phyloP scores from a whole-genome alignment of 2,113 vertebrate species.

The Archilochus colubris region DNA sequence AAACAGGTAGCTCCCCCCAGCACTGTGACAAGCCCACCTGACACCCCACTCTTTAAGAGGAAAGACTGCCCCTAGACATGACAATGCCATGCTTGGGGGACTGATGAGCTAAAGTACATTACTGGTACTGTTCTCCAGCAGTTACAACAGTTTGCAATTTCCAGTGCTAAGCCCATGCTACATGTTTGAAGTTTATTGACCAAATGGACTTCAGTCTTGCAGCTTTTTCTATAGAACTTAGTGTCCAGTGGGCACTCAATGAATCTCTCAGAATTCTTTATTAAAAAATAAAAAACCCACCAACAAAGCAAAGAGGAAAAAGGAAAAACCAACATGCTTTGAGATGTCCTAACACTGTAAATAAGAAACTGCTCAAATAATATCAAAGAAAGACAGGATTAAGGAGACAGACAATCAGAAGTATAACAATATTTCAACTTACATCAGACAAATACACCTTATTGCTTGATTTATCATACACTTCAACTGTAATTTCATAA shows the following conservation, averaged over 20 bases:
- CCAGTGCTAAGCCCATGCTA: background rate
- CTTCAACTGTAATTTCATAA: conserved; percentile 88
- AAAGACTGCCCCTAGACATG: background rate
- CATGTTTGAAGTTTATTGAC: background rate
- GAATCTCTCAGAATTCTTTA: background rate
- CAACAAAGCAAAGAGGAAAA: background rate
- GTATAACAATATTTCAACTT: conserved; percentile 73
- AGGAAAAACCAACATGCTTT: background rate
- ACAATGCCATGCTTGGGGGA: background rate
- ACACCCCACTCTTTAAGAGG: background rate
- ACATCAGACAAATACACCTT: conserved; percentile 92
- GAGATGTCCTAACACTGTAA: background rate
- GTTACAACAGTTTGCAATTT: background rate
- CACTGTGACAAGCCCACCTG: background rate
- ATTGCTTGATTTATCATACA: conserved; percentile 92
- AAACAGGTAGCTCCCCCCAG: background rate
- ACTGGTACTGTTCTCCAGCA: no score
- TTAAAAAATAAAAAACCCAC: background rate
- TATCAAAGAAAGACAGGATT: background rate
- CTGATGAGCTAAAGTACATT: fast-evolving
- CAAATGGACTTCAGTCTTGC: background rate
- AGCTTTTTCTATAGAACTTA: background rate
- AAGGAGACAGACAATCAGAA: background rate
- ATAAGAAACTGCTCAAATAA: background rate
- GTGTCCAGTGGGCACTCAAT: background rate